Base-by-base conservation (phyloP, 2,888 invertebrate genomes). In the Byasa hedistus region DNA sequence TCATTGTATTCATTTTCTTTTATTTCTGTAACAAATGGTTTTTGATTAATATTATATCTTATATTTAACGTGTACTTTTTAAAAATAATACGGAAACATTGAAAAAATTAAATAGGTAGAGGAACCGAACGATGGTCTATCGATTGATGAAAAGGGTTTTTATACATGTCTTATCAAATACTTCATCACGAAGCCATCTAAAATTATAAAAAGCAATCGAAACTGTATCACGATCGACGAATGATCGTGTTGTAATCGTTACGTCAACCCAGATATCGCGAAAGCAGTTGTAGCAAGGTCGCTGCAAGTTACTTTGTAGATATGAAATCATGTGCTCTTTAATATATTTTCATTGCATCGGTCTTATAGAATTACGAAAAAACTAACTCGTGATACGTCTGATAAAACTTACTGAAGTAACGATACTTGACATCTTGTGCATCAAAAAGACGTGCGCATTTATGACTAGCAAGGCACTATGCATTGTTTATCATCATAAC, bases 1-100 rank as follows among this genome's bases (percentile, higher is more conserved):
- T 91, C 89, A 76, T 89, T 83, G 73, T 80, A 73, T 75, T 88
- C 87, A 69, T 88, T 84, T 66, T 86, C 79, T 70, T 82, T 81
- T 75, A 81, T 70, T 74, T 89, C 92, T 92, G 87, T 27, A 91
- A 91, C 80, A 86, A 86, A 72, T 66, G 66, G 68, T 70, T 68
- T 72, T n/a, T 54, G n/a, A 15, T 52, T 12, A 12, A 12, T 22
- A 22, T 22, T 48, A 48, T 7, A 19, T 48, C 5, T 48, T n/a
- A 3, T 7, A 19, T 48, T 15, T n/a, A n/a, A 48, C 15, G 12
- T 48, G 5, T 19, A 1, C 17, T 48, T 19, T 17, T 44, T 44
- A 17, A 44, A 48, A n/a, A 48, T 39, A 39, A 12, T 39, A 39
- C 10, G 8, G 10, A 32, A 32, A 32, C 8, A 10, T 32, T 32